These are phyloP conservation scores for Scaptomyza graminum DNA, from an alignment of 1,140 invertebrate genomes.

Conservation along the genomic window DNA sequence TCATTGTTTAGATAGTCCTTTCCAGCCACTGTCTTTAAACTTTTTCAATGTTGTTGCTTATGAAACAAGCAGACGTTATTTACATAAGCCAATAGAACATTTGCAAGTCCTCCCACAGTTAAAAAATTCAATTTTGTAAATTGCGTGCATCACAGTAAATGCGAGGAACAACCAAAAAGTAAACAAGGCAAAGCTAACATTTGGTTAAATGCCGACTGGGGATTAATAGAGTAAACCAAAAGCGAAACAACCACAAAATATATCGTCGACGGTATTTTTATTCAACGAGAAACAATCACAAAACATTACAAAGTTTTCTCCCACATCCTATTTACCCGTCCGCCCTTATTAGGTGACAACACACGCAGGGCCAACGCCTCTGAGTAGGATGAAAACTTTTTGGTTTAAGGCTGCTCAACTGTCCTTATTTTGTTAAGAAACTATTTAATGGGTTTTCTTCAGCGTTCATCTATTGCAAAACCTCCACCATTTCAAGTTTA, in stretches of 20 bases:
- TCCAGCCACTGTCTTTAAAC: background rate
- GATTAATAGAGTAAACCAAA: conserved; percentile 54
- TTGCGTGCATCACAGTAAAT: conserved; percentile 44
- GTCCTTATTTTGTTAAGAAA: conserved; percentile 50
- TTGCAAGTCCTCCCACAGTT: conserved; percentile 13
- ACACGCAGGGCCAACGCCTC: conserved; percentile 18
- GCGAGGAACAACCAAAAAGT: conserved; percentile 24
- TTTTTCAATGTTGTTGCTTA: background rate
- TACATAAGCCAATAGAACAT: background rate
- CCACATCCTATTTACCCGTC: no score
- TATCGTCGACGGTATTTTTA: conserved; percentile 46
- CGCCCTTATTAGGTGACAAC: conserved; percentile 52
- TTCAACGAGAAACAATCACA: conserved; percentile 65
- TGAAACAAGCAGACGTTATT: background rate
- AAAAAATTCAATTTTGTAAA: conserved; percentile 49
- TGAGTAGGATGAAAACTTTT: conserved; percentile 25
- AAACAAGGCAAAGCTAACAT: conserved; percentile 41
- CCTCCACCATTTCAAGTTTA: conserved; percentile 39
- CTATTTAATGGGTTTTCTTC: conserved; percentile 57
- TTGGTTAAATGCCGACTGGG: conserved; percentile 60
- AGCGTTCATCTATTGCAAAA: conserved; percentile 27
- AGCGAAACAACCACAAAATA: conserved; percentile 28
- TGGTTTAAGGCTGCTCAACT: conserved; percentile 20
- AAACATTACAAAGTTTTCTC: conserved; percentile 50
- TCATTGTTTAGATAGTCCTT: background rate